Evolutionary conservation across 2,888 invertebrate species (phyloP).

Genomic region (Agrotis segetum): DNA sequence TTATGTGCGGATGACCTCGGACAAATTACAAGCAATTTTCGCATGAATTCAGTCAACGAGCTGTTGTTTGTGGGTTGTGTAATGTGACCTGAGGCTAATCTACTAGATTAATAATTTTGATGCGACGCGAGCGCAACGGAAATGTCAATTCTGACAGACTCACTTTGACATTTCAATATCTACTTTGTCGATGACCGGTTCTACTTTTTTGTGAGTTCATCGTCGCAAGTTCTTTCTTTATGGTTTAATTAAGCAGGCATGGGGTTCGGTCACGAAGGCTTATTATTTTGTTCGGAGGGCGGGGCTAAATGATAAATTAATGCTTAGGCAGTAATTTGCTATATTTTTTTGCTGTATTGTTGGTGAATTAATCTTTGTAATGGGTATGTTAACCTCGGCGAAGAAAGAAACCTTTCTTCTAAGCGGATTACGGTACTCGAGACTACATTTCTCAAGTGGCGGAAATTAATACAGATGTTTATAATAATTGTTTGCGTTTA

Average conservation of each 20-base stretch:
- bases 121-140: slow-evolving; percentile 31
- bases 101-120: slow-evolving; percentile 48
- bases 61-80: slow-evolving; percentile 55
- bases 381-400: slow-evolving; percentile 72
- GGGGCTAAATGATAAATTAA: slow-evolving; percentile 80
- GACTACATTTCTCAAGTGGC: slow-evolving; percentile 45
- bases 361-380: slow-evolving; percentile 72
- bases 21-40: slow-evolving; percentile 64
- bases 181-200: slow-evolving; percentile 35
- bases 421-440: slow-evolving; percentile 62
- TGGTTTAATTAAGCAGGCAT: slow-evolving; percentile 67
- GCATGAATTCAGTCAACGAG: slow-evolving; percentile 60
- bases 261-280: slow-evolving; percentile 74
- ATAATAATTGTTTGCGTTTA: slow-evolving; percentile 35
- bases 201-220: slow-evolving; percentile 52
- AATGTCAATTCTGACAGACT: slow-evolving; percentile 51
- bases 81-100: slow-evolving; percentile 59
- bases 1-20: slow-evolving; percentile 61
- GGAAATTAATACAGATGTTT: slow-evolving; percentile 43
- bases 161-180: slow-evolving; percentile 58
- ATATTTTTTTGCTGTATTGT: slow-evolving; percentile 76
- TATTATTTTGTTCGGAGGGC: slow-evolving; percentile 76
- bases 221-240: slow-evolving; percentile 56
- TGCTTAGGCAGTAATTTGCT: slow-evolving; percentile 82
- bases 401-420: slow-evolving; percentile 62